Base-by-base conservation (phyloP, 2,888 invertebrate genomes). In the Ligdia adustata region DNA sequence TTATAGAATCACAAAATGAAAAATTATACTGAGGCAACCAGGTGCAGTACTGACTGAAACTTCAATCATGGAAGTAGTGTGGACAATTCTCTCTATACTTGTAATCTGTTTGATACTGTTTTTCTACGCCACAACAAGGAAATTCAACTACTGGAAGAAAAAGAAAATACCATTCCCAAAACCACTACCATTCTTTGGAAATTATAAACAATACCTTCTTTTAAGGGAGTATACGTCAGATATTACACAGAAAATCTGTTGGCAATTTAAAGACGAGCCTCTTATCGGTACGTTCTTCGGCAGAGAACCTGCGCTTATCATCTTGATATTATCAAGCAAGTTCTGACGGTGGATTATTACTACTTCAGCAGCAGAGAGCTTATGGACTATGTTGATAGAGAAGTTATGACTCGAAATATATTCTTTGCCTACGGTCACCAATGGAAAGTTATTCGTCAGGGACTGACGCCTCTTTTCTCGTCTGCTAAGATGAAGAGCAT, bases 401-500 rank as follows among this genome's bases (percentile, higher is more conserved):
- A 68, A 53, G 31, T 48, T 0, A 14, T 61, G 0, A 63, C 62
- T 0, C 34, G 52, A 24, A 62, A 56, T 20, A 4, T 69, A 1
- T 66, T 69, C 38, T 62, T 63, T 39, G 29, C 52, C 1, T 26
- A 52, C 20, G 66, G 66, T 0, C 62, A 66, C 31, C 41, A 40
- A 3, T 66, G 65, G 68, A 68, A 60, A 32, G 55, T 62, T 2
- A 13, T 62, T 6, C 52, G 68, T 4, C 61, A 62, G 26, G 64
- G 59, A 14, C 14, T 66, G 2, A 57, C 57, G 0, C 63, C 66
- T 0, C 16, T 65, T 0, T 69, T 66, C 42, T 59, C 66, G 0
- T 55, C 62, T 1, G 51, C 59, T 0, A 68, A 65, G 42, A 49
- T 69, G 54, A 65, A 47, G 31, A 59, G 55, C 13, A 66, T 69